Evolutionary conservation across 2,888 invertebrate species (phyloP).

Genomic region (Trachelus troglodyta): DNA sequence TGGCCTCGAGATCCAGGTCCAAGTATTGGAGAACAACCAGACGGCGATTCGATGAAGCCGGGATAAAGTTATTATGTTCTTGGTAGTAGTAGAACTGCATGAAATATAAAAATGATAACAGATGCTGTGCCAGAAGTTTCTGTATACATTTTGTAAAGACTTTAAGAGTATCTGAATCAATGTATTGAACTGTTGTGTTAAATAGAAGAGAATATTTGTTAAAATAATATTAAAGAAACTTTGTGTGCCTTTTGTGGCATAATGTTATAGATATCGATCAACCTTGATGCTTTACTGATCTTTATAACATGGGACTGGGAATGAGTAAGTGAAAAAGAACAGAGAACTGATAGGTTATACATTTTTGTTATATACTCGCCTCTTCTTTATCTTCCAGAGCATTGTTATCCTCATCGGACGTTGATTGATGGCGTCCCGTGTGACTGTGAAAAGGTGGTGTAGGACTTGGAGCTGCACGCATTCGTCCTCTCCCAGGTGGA

Average conservation of each 20-base stretch:
- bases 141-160: background rate
- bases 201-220: background rate
- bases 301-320: no score
- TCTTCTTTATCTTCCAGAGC: slow-evolving; percentile 65
- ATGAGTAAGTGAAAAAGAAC: background rate
- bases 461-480: slow-evolving; percentile 70
- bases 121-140: slow-evolving; percentile 1
- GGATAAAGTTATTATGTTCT: slow-evolving; percentile 57
- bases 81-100: slow-evolving; percentile 64
- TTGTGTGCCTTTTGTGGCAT: background rate
- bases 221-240: background rate
- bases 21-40: slow-evolving; percentile 79
- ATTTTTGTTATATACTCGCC: slow-evolving; percentile 38
- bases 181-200: background rate
- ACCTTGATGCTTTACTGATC: no score
- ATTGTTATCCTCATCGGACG: slow-evolving; percentile 66
- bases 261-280: background rate
- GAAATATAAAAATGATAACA: slow-evolving; percentile 23
- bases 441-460: slow-evolving; percentile 62
- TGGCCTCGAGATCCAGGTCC: slow-evolving; percentile 82
- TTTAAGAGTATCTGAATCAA: background rate
- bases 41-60: slow-evolving; percentile 54
- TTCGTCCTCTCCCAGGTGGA: slow-evolving; percentile 63
- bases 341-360: background rate
- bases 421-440: slow-evolving; percentile 56